Percentiles rank a stretch among this genome's conserved stretches.
These are phyloP conservation scores for Anoplopoma fimbria DNA, from an alignment of 2,113 vertebrate genomes.

Conservation along the genomic window DNA sequence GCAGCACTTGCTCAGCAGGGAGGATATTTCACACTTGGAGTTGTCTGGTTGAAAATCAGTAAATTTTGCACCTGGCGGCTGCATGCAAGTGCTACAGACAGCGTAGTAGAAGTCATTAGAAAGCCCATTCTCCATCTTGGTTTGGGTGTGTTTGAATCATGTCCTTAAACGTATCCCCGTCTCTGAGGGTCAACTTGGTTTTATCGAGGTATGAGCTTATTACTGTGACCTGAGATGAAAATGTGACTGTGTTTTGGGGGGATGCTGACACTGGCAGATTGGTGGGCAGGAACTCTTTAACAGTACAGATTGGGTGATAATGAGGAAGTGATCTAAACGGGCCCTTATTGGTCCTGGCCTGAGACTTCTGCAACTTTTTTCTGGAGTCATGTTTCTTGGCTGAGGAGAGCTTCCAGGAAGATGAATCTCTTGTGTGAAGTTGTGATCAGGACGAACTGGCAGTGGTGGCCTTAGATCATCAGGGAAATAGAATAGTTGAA, in stretches of 20 bases:
- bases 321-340: constrained; percentile 49
- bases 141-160: background rate
- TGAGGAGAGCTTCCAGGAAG: constrained; percentile 39
- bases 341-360: constrained; percentile 59
- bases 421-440: constrained; percentile 54
- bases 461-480: constrained; percentile 20
- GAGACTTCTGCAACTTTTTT: constrained; percentile 51
- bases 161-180: background rate
- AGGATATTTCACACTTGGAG: too few species aligned
- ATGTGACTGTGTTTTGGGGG: constrained; percentile 17
- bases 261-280: constrained; percentile 69
- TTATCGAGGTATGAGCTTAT: constrained; percentile 11
- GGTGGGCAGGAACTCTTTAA: constrained; percentile 65
- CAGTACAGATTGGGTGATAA: constrained; percentile 78
- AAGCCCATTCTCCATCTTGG: background rate
- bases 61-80: background rate
- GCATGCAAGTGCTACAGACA: background rate
- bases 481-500: constrained; percentile 4
- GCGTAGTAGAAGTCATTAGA: background rate
- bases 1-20: background rate
- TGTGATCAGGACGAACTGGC: constrained; percentile 50
- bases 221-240: constrained; percentile 48
- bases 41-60: too few species aligned
- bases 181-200: background rate
- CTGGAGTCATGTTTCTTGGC: constrained; percentile 65